Conservation (phyloP, 2,113 vertebrate genomes). For the Nesogale talazaci region DNA sequence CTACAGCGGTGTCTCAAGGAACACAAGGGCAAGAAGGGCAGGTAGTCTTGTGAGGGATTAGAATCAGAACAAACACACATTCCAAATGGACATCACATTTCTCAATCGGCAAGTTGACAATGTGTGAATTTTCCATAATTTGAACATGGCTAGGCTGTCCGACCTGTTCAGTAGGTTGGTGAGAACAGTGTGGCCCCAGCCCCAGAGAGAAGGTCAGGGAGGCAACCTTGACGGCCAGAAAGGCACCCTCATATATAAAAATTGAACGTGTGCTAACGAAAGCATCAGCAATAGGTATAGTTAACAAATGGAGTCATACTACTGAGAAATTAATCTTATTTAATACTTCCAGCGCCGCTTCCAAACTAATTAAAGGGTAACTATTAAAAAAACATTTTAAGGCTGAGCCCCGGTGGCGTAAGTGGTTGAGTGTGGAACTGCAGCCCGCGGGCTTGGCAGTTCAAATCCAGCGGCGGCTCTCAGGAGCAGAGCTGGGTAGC, state of each 20-base stretch:
- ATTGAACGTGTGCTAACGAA: neutral
- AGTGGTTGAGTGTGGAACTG: no score
- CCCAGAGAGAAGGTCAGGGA: neutral
- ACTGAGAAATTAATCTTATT: neutral
- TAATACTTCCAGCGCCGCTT: neutral
- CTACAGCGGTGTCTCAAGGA: conserved; percentile 16
- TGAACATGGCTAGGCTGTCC: neutral
- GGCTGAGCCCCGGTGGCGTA: no score
- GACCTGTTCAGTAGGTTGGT: neutral
- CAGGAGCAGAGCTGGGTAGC: no score
- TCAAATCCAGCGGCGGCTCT: no score
- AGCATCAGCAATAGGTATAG: neutral
- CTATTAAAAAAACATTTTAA: neutral
- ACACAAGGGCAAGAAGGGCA: neutral
- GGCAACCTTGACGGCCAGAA: neutral
- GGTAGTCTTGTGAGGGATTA: neutral
- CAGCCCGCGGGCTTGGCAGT: no score
- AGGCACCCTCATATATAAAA: neutral
- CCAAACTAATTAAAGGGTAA: neutral
- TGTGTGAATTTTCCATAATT: no score
- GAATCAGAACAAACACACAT: neutral
- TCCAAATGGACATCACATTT: neutral
- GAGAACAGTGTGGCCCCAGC: neutral
- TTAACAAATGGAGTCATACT: no score
- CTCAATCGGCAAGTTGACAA: neutral